Conservation (phyloP, 2,113 vertebrate genomes). For the Pica pica region DNA sequence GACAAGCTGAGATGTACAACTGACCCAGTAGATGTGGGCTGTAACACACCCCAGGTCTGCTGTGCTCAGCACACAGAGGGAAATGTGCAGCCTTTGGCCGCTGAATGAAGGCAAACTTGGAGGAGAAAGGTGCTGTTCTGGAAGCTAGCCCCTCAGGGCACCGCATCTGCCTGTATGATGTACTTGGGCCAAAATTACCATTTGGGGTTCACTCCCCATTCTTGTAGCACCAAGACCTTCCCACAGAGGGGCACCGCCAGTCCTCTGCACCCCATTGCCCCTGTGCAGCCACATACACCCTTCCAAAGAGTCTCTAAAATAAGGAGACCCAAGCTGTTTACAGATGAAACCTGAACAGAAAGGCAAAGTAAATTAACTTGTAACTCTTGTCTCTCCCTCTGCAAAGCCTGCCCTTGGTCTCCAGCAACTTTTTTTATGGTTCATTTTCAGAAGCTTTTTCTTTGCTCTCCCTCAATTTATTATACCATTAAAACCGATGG, state of each 20-base stretch:
- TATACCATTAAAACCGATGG: not conserved
- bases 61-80: no score
- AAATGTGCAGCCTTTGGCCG: not conserved
- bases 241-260: not conserved
- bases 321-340: not conserved
- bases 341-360: not conserved
- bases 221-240: not conserved
- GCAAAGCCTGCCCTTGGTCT: not conserved
- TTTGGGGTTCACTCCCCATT: not conserved
- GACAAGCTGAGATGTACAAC: not conserved
- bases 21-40: not conserved
- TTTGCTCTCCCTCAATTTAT: constrained; percentile 10
- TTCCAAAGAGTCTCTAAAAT: not conserved
- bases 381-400: constrained; percentile 3
- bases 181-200: not conserved
- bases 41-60: not conserved
- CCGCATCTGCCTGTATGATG: accelerated
- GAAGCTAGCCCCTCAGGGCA: not conserved
- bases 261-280: accelerated
- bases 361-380: not conserved
- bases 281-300: not conserved
- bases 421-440: not conserved
- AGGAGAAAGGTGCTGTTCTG: not conserved
- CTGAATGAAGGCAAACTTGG: not conserved
- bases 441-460: constrained; percentile 12